Evolutionary conservation across 2,888 invertebrate species (phyloP).

Genomic region (Chrysolina oricalcia): DNA sequence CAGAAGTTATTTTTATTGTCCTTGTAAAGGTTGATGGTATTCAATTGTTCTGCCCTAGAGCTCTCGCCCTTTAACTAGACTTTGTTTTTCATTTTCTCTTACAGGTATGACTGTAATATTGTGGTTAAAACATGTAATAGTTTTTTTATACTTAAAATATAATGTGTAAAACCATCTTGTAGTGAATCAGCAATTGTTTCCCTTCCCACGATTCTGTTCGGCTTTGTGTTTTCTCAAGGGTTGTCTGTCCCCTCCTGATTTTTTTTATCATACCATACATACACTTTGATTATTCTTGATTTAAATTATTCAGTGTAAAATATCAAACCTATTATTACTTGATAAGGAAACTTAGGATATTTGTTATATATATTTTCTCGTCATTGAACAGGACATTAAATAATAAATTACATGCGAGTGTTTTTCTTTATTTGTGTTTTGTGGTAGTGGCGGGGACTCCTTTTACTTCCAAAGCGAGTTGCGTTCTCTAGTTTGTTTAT

Average conservation of each 20-base stretch:
- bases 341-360: conserved; percentile 53
- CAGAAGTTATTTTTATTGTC: neutral
- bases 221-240: conserved; percentile 55
- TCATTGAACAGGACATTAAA: conserved; percentile 62
- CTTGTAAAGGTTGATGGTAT: neutral
- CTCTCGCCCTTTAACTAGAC: neutral
- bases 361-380: conserved; percentile 60
- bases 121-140: conserved; percentile 62
- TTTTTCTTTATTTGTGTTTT: conserved; percentile 53
- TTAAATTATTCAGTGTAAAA: conserved; percentile 58
- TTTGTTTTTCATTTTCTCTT: conserved; percentile 54
- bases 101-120: conserved; percentile 66
- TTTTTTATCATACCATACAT: conserved; percentile 47
- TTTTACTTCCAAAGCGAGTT: conserved; percentile 28
- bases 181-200: conserved; percentile 58
- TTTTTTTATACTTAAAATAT: conserved; percentile 70
- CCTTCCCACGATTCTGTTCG: conserved; percentile 30
- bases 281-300: conserved; percentile 22
- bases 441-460: conserved; percentile 50
- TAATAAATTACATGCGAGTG: conserved; percentile 57
- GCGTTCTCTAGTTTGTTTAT: conserved; percentile 26
- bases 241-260: conserved; percentile 60
- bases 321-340: conserved; percentile 54
- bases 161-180: conserved; percentile 64
- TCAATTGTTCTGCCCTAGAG: neutral